phyloP scores from a whole-genome alignment of 1,140 invertebrate species.

The Drosophila orosa region DNA sequence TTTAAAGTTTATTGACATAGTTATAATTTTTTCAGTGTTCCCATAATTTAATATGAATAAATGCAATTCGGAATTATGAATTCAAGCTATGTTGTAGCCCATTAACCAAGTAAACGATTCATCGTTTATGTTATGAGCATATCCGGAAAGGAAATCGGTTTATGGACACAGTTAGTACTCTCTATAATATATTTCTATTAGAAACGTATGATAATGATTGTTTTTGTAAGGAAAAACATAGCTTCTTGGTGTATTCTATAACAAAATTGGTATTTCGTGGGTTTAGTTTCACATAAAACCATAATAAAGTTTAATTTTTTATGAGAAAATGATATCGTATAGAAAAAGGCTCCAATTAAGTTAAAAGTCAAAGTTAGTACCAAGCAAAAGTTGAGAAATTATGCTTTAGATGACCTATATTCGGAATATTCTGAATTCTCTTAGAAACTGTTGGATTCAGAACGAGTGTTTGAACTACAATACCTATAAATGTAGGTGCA shows the following conservation, averaged over 20 bases:
- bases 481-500: neutral
- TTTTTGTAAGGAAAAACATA: neutral
- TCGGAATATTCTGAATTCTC: rapidly evolving
- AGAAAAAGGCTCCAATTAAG: neutral
- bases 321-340: neutral
- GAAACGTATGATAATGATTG: neutral
- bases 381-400: neutral
- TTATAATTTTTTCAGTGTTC: slow-evolving; percentile 2
- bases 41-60: slow-evolving; percentile 26
- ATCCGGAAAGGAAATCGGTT: slow-evolving; percentile 9
- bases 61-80: slow-evolving; percentile 16
- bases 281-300: neutral
- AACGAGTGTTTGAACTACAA: neutral
- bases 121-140: slow-evolving; percentile 13
- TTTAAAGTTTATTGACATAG: neutral
- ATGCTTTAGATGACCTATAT: neutral
- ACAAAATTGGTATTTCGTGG: no score
- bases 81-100: slow-evolving; percentile 24
- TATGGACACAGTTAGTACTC: neutral
- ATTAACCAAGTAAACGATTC: slow-evolving; percentile 30
- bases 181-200: neutral
- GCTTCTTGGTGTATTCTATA: no score
- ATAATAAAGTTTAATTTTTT: neutral
- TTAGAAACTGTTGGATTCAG: neutral
- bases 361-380: neutral